phyloP scores from a whole-genome alignment of 2,888 invertebrate genomes.

The Autographa gamma region DNA sequence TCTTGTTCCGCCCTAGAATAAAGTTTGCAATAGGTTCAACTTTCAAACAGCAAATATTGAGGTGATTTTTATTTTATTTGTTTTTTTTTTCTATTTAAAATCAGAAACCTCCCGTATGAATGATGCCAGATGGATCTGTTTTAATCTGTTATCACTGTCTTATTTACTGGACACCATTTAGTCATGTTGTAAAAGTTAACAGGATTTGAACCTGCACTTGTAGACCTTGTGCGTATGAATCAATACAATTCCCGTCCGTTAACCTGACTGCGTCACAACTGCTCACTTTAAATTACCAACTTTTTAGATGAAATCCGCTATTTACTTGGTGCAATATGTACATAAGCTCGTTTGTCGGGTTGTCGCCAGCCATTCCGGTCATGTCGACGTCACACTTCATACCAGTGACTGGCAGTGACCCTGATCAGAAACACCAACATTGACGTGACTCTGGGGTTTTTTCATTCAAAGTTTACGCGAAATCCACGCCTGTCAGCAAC shows the following conservation, averaged over 20 bases:
- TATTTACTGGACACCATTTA: background rate
- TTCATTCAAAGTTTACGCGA: constrained; percentile 9
- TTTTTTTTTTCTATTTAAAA: too few species aligned
- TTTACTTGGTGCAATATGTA: background rate
- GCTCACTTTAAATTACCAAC: background rate
- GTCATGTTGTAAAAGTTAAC: background rate
- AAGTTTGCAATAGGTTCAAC: too few species aligned
- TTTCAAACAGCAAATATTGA: too few species aligned
- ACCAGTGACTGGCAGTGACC: background rate
- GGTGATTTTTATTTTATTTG: too few species aligned
- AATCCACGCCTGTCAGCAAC: background rate
- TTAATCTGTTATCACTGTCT: too few species aligned
- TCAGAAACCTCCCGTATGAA: too few species aligned
- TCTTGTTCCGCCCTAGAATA: too few species aligned
- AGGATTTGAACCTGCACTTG: background rate
- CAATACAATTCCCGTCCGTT: background rate
- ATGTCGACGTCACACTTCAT: constrained; percentile 4
- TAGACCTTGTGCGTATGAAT: background rate
- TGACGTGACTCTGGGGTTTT: constrained; percentile 17
- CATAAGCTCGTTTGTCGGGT: background rate
- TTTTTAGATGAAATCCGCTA: background rate
- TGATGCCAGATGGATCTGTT: too few species aligned
- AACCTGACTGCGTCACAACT: background rate
- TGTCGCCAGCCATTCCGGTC: background rate
- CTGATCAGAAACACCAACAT: constrained; percentile 3